Base-by-base conservation (phyloP, 2,113 vertebrate species). In the Passer montanus region DNA sequence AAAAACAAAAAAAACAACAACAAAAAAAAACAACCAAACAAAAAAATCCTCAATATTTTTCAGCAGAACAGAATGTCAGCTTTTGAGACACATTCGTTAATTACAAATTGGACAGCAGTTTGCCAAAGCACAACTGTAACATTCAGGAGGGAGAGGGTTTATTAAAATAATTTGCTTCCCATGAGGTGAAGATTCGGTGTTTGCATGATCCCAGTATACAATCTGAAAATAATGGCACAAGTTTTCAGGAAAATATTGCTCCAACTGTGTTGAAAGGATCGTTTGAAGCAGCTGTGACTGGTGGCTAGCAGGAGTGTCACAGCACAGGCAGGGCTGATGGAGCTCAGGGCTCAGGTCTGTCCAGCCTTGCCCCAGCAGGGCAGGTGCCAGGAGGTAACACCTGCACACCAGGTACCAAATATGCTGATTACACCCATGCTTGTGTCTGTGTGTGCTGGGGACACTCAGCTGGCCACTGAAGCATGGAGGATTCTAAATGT, bases 41-140 rank as follows among this genome's bases (percentile, higher is more conserved):
- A 33, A 21, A 58, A 58, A 26, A n/a, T n/a, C 1, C 33, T 59
- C 15, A 89, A 13, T 91, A n/a, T 87, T 95, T 58, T 89, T 16
- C 58, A 53, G 33, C 15, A 77, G 62, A 88, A 82, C 11, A 30
- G 63, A 94, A 96, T 75, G 47, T 74, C 79, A 90, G 59, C 63
- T 94, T 96, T 74, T 94, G 67, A 47, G 92, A 96, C 89, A 79
- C 5, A 55, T 50, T 6, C 84, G 96, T 95, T 94, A 94, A 93
- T 97, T 96, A 96, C 85, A 82, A 89, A 44, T 66, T 67, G 9
- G 72, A 26, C 3, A 35, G 53, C 19, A 81, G 8, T 87, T 67
- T 91, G 44, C 28, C 49, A 8, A 24, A 72, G 19, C 44, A 41
- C 22, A 33, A 27, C 30, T 50, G 24, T 60, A 80, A 21, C 31